Conservation (phyloP, 2,113 vertebrate genomes). For the Amazona guildingii region DNA sequence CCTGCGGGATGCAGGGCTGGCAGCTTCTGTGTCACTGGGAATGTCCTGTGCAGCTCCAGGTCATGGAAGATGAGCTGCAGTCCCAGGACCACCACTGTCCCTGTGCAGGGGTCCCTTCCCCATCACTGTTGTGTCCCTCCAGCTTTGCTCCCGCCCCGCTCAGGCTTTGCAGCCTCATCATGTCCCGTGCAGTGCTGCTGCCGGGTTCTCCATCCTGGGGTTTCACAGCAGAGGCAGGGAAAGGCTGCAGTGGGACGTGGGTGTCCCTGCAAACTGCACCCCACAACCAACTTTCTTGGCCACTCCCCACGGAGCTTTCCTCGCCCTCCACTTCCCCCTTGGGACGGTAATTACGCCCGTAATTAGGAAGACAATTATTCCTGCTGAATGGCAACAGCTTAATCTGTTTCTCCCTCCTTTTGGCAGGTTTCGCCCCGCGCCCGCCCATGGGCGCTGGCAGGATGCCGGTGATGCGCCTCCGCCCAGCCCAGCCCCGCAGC, state of each 20-base stretch:
- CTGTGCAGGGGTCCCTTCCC: background rate
- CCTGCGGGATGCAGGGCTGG: background rate
- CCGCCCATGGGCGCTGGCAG: background rate
- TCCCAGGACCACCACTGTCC: accelerated
- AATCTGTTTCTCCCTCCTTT: background rate
- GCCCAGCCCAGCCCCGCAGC: background rate
- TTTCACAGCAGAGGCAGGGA: background rate
- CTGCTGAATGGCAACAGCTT: conserved; percentile 11
- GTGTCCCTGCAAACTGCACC: background rate
- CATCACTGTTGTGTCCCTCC: background rate
- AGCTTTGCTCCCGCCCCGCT: background rate
- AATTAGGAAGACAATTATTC: conserved; percentile 35
- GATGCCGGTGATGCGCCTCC: background rate
- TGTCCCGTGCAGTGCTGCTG: accelerated
- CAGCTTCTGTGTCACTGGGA: background rate
- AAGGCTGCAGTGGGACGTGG: background rate
- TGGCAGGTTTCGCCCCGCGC: background rate
- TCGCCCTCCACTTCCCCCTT: background rate
- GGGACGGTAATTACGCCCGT: background rate
- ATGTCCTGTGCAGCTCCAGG: background rate
- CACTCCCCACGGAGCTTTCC: background rate
- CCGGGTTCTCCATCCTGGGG: accelerated
- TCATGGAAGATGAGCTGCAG: accelerated
- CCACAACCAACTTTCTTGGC: background rate
- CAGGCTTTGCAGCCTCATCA: accelerated